Evolutionary conservation across 2,888 invertebrate genomes (phyloP).

Genomic region (Tinea trinotella): DNA sequence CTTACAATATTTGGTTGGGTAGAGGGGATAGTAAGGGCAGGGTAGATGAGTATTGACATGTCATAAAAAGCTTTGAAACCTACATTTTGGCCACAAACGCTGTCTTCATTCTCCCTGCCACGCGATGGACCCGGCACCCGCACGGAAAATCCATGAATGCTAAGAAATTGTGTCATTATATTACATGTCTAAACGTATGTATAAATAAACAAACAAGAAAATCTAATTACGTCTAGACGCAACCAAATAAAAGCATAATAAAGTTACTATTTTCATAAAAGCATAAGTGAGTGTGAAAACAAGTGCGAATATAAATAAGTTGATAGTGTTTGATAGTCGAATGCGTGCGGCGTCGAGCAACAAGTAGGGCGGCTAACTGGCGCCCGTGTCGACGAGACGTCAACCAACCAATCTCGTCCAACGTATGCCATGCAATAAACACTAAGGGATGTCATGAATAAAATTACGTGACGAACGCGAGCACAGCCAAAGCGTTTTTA

Average conservation of each 20-base stretch:
- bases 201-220: background rate
- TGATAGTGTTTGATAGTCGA: constrained; percentile 16
- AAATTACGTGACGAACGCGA: constrained; percentile 11
- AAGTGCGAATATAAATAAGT: constrained; percentile 10
- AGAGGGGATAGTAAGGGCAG: too few relatives aligned
- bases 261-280: background rate
- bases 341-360: constrained; percentile 34
- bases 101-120: too few relatives aligned
- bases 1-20: too few relatives aligned
- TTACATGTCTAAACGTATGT: too few relatives aligned
- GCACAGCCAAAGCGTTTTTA: background rate
- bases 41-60: too few relatives aligned
- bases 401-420: background rate
- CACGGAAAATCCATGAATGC: too few relatives aligned
- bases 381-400: constrained; percentile 30
- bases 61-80: too few relatives aligned
- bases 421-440: constrained; percentile 16
- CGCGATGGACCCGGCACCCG: too few relatives aligned
- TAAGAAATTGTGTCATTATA: too few relatives aligned
- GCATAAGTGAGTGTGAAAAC: constrained; percentile 1
- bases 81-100: too few relatives aligned
- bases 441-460: constrained; percentile 16
- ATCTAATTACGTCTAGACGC: background rate
- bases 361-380: constrained; percentile 61
- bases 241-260: background rate